Conservation (phyloP, 1,140 invertebrate genomes). For the Pararge aegeria region DNA sequence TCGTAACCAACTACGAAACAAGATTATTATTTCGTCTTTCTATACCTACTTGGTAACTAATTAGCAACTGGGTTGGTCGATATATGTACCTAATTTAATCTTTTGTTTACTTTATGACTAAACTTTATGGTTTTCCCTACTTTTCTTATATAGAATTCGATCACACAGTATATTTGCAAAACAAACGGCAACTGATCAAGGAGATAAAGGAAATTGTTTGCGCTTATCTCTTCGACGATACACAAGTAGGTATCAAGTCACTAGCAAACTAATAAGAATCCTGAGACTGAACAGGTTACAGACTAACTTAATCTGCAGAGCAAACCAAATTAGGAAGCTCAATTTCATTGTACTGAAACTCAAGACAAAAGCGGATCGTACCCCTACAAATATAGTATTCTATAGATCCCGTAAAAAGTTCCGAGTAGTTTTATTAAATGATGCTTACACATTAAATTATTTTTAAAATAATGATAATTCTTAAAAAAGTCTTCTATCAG, state of each 20-base stretch:
- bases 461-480: no score
- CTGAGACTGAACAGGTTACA: slow-evolving; percentile 27
- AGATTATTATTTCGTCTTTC: no score
- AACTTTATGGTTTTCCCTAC: no score
- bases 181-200: slow-evolving; percentile 24
- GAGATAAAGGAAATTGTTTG: slow-evolving; percentile 28
- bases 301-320: slow-evolving; percentile 15
- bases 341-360: slow-evolving; percentile 14
- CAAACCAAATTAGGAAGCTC: slow-evolving; percentile 18
- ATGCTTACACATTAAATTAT: no score
- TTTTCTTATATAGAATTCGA: background rate
- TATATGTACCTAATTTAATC: no score
- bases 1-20: no score
- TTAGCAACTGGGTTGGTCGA: no score
- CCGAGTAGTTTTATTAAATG: no score
- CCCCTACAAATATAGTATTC: background rate
- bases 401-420: background rate
- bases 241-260: slow-evolving; percentile 18
- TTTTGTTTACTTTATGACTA: no score
- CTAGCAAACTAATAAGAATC: slow-evolving; percentile 26
- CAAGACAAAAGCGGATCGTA: background rate
- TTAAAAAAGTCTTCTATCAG: no score
- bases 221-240: slow-evolving; percentile 19
- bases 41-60: no score
- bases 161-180: slow-evolving; percentile 4